Conservation (phyloP, 2,888 invertebrate species). For the Diaphora mendica region DNA sequence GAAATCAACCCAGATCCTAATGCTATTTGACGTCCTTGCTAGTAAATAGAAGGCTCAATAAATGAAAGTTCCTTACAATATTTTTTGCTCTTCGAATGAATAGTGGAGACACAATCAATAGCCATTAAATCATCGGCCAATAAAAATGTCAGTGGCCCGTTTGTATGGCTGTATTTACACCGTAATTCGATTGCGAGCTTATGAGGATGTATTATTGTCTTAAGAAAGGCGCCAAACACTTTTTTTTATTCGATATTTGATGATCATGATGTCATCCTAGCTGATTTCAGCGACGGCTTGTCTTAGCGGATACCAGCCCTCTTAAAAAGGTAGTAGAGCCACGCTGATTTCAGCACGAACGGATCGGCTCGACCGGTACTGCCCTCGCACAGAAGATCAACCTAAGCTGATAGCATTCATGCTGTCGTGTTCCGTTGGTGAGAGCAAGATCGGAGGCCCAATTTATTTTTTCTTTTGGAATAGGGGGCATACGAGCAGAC, state of each 20-base stretch:
- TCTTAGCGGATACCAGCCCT: too few relatives aligned
- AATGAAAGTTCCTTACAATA: constrained; percentile 59
- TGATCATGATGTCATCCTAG: not conserved
- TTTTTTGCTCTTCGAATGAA: constrained; percentile 61
- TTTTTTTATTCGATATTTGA: not conserved
- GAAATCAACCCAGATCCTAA: not conserved
- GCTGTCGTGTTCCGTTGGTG: too few relatives aligned
- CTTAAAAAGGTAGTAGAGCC: too few relatives aligned
- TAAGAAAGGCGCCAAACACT: not conserved
- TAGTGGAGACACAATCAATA: constrained; percentile 79
- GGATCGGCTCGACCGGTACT: too few relatives aligned
- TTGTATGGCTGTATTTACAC: constrained; percentile 64
- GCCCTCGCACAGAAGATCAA: too few relatives aligned
- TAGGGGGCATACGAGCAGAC: too few relatives aligned
- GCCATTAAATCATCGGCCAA: constrained; percentile 81
- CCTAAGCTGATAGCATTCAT: too few relatives aligned
- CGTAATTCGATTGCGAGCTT: constrained; percentile 40
- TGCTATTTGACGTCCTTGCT: constrained; percentile 29
- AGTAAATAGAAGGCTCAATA: constrained; percentile 35
- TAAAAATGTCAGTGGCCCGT: constrained; percentile 84
- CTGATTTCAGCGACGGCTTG: too few relatives aligned
- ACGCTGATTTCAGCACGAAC: too few relatives aligned
- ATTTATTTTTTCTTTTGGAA: too few relatives aligned
- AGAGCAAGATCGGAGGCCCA: too few relatives aligned
- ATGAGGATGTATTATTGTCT: not conserved